A percentile compares a stretch with the other conserved stretches of the same genome.
Conservation (phyloP, 2,113 vertebrate species). For the Leucopternis melanops region DNA sequence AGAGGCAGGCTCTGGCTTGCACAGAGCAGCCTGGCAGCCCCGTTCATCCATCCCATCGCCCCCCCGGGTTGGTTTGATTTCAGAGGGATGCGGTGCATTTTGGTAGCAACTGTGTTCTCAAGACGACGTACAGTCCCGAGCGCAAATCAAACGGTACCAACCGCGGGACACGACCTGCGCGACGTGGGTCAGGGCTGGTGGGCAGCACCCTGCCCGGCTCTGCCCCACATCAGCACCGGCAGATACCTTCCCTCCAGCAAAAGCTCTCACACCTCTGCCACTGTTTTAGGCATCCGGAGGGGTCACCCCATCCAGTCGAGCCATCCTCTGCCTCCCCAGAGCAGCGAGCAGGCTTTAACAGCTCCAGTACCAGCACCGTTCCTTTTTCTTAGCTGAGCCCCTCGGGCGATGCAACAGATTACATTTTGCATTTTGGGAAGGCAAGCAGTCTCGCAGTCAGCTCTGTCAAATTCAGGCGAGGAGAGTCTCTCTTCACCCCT, state of each 20-base stretch:
- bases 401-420: not conserved
- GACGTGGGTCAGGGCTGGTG: accelerated
- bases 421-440: not conserved
- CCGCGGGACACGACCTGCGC: accelerated
- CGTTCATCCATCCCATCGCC: accelerated
- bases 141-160: not conserved
- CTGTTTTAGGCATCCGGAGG: not conserved
- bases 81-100: not conserved
- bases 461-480: not conserved
- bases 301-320: accelerated
- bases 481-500: not conserved
- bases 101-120: not conserved
- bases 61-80: too few relatives aligned
- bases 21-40: not conserved
- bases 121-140: accelerated
- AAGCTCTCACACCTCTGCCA: not conserved
- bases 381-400: not conserved
- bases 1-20: not conserved
- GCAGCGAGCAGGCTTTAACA: not conserved
- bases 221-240: not conserved
- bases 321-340: not conserved
- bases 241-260: not conserved
- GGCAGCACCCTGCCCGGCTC: not conserved
- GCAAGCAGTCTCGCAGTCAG: not conserved
- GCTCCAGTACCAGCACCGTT: not conserved